Percentiles rank a stretch among this genome's conserved stretches.
Conservation (phyloP, 2,113 vertebrate genomes). For the Stegostoma tigrinum region DNA sequence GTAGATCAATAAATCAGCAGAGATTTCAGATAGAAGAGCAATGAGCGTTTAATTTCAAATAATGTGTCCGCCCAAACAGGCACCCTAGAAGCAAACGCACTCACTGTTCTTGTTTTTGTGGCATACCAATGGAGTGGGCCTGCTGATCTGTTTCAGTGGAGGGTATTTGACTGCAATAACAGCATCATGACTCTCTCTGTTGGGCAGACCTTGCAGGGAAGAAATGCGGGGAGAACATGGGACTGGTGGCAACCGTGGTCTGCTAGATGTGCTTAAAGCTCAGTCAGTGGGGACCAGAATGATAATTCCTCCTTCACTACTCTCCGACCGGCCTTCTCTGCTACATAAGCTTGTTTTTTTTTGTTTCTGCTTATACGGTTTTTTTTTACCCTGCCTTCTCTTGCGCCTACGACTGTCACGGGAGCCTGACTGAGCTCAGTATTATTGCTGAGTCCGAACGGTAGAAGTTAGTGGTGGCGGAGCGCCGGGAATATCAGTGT, state of each 20-base stretch:
- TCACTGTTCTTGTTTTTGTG: background rate
- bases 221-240: background rate
- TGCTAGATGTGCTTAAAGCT: background rate
- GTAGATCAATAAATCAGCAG: background rate
- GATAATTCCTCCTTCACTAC: conserved; percentile 22
- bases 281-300: conserved; percentile 25
- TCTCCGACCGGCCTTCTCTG: background rate
- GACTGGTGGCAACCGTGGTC: conserved; percentile 11
- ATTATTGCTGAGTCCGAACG: background rate
- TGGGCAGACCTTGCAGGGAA: background rate
- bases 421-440: background rate
- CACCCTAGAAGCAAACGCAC: background rate
- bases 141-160: background rate
- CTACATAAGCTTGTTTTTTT: background rate
- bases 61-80: background rate
- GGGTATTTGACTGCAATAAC: background rate
- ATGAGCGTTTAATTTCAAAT: background rate
- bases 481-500: background rate
- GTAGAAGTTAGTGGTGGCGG: conserved; percentile 7
- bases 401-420: background rate
- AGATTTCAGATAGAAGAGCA: background rate
- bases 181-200: background rate
- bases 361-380: background rate
- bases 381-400: background rate
- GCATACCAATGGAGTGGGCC: background rate